A percentile compares a stretch with the other conserved stretches of the same genome.
Conservation (phyloP, 2,888 invertebrate species). For the Drosophila subsilvestris region DNA sequence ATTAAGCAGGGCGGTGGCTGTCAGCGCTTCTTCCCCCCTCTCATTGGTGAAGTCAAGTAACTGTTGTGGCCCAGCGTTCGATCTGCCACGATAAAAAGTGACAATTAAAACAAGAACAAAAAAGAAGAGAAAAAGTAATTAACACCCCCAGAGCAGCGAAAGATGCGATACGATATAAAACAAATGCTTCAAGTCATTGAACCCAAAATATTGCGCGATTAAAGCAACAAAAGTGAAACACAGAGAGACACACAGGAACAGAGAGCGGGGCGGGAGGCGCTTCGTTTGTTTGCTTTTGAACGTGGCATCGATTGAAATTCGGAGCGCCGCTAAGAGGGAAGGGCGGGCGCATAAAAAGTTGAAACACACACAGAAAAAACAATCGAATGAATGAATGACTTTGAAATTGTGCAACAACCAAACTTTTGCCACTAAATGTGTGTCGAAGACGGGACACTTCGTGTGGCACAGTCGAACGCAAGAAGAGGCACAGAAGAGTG, state of each 20-base stretch:
- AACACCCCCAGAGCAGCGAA: constrained; percentile 53
- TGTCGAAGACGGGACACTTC: not conserved
- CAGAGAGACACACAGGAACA: not conserved
- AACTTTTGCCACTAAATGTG: not conserved
- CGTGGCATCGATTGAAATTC: constrained; percentile 24
- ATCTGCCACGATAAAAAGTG: constrained; percentile 53
- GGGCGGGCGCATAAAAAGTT: constrained; percentile 12
- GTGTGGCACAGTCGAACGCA: not conserved
- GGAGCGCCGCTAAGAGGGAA: not conserved
- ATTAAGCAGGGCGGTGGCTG: too few relatives aligned
- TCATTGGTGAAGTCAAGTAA: not conserved
- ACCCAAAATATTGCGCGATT: constrained; percentile 47
- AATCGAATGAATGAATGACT: constrained; percentile 45
- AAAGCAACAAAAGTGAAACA: constrained; percentile 21
- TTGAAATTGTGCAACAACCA: constrained; percentile 59
- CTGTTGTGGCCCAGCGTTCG: constrained; percentile 3
- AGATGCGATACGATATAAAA: constrained; percentile 25
- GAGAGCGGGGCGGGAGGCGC: not conserved
- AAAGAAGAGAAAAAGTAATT: constrained; percentile 57
- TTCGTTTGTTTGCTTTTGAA: constrained; percentile 10
- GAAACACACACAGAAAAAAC: constrained; percentile 21
- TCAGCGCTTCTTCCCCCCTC: too few relatives aligned
- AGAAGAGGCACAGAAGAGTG: too few relatives aligned
- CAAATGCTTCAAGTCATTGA: constrained; percentile 67
- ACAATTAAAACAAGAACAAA: constrained; percentile 61